Evolutionary conservation across 2,113 vertebrate genomes (phyloP).

Genomic region (Junco hyemalis): DNA sequence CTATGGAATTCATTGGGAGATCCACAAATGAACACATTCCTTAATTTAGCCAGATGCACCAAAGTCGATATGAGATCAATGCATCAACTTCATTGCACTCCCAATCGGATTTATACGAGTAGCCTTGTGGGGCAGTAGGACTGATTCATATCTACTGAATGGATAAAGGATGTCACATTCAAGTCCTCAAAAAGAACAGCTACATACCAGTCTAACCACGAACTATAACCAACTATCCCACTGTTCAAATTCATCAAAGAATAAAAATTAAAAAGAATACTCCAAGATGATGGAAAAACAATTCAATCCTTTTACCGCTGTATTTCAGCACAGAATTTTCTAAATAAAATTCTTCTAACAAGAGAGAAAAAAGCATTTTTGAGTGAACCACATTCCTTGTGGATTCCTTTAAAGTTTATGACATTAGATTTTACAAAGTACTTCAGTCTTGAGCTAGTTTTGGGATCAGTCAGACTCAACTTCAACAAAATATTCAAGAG

Average conservation of each 20-base stretch:
- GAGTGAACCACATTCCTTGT: background rate
- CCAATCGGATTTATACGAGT: background rate
- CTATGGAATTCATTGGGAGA: background rate
- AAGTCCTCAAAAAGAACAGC: background rate
- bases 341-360: background rate
- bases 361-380: background rate
- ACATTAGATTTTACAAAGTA: background rate
- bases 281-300: background rate
- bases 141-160: background rate
- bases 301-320: background rate
- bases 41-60: background rate
- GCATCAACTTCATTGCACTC: background rate
- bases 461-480: background rate
- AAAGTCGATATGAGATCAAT: background rate
- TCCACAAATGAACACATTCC: background rate
- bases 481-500: background rate
- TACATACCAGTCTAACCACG: accelerated
- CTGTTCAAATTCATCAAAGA: background rate
- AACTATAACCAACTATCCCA: background rate
- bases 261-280: background rate
- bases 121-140: background rate
- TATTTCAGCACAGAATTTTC: background rate
- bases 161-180: background rate
- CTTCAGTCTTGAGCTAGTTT: background rate
- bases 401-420: background rate